Base-by-base conservation (phyloP, 23 tunicate species). In the Diplosoma virens region DNA sequence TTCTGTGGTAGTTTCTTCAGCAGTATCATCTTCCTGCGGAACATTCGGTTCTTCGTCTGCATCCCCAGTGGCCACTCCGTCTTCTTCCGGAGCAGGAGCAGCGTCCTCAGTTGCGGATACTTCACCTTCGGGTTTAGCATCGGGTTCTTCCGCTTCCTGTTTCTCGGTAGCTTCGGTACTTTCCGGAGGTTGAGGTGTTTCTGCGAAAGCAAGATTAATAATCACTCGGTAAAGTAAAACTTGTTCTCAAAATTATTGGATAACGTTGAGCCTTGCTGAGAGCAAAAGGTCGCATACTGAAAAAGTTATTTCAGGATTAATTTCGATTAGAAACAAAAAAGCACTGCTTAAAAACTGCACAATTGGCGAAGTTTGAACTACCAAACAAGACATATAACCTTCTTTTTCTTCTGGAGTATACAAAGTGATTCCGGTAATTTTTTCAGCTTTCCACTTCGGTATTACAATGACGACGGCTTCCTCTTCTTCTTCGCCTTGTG, bases 361-460 rank as follows among this genome's bases (percentile, higher is more conserved):
- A n/a, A n/a, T n/a, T n/a, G n/a, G n/a, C n/a, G n/a, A n/a, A n/a
- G n/a, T n/a, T n/a, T n/a, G n/a, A n/a, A n/a, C n/a, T n/a, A n/a
- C n/a, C n/a, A 41, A 7, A 7, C 11, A 41, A 9, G 9, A 58
- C 11, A 18, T 58, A n/a, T 24, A 23, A 61, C 35, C 69, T 61
- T 27, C 9, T 50, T 74, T 52, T 16, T 87, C 82, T 53, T 82
- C 87, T 16, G 84, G 68, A 0, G 67, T 37, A 53, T 79, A 90
- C n/a, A 90, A 47, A 16, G 95, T 94, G 67, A 94, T 88, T 16
- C 82, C 95, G 1, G 90, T 87, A 4, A 94, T 79, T 58, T 88
- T 87, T 59, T 86, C 90, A 17, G 99, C 99, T 61, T 94, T 94
- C 99, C 99, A 94, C 73, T 94, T 94, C 25, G 99, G 95, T 14